phyloP scores from a whole-genome alignment of 2,113 vertebrate species.

The Lates calcarifer region DNA sequence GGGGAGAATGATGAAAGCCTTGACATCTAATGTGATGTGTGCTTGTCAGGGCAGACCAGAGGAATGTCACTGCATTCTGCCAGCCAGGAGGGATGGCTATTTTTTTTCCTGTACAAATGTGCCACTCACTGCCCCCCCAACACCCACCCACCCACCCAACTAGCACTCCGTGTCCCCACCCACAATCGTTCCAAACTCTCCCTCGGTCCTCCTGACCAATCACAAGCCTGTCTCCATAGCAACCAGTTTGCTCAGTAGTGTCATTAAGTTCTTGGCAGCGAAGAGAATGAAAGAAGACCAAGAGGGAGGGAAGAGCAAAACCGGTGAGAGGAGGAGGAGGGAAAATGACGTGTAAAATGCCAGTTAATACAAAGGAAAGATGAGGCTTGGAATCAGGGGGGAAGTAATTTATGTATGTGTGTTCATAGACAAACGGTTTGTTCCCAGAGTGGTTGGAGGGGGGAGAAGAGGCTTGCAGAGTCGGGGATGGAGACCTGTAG shows the following conservation, averaged over 20 bases:
- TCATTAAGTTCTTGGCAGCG: constrained; percentile 82
- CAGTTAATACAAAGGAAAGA: constrained; percentile 50
- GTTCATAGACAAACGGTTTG: constrained; percentile 1
- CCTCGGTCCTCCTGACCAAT: constrained; percentile 78
- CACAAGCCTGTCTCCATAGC: constrained; percentile 78
- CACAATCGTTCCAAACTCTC: constrained; percentile 69
- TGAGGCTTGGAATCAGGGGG: constrained; percentile 18
- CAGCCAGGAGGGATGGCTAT: constrained; percentile 34
- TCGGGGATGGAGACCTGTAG: constrained; percentile 39
- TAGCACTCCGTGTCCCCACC: constrained; percentile 51
- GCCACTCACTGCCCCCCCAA: constrained; percentile 36
- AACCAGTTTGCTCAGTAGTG: constrained; percentile 78
- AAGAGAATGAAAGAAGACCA: constrained; percentile 72
- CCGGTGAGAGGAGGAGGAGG: constrained; percentile 29
- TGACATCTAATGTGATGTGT: constrained; percentile 11
- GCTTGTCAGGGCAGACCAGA: constrained; percentile 30
- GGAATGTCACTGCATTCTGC: constrained; percentile 53
- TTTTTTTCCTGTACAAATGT: constrained; percentile 39
- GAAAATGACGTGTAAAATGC: constrained; percentile 49
- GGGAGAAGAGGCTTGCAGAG: constrained; percentile 29
- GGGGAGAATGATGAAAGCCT: constrained; percentile 16
- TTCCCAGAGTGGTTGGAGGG: constrained; percentile 12
- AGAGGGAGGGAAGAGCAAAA: constrained; percentile 58
- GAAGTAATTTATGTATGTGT: constrained; percentile 12
- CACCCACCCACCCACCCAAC: constrained; percentile 39